Evolutionary conservation across 35 echinoderm and acorn worm species (phyloP).

Genomic region (Heliocidaris tuberculata): DNA sequence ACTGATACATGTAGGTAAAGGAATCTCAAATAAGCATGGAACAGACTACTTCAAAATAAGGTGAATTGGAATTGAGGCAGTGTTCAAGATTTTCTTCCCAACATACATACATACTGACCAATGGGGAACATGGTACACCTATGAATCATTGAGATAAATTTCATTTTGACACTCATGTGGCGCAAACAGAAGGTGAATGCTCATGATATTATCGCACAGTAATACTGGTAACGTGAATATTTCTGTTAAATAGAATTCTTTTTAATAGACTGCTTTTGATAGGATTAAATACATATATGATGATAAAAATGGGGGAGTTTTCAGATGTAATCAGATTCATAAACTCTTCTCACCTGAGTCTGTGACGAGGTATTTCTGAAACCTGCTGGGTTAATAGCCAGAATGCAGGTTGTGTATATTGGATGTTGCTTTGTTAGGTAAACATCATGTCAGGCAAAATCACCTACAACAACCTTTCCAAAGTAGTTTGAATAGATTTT

Average conservation of each 20-base stretch:
- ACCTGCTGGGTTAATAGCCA: no score
- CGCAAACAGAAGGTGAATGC: not conserved
- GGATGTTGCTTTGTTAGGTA: not conserved
- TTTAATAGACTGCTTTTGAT: not conserved
- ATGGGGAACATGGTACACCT: not conserved
- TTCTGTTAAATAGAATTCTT: not conserved
- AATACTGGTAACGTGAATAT: constrained; percentile 4
- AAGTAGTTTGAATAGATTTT: not conserved
- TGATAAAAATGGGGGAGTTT: not conserved
- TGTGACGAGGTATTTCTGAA: not conserved
- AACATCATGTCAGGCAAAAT: not conserved
- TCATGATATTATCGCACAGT: not conserved
- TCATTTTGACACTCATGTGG: not conserved
- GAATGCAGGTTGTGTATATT: not conserved
- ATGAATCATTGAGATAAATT: not conserved
- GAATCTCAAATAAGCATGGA: not conserved
- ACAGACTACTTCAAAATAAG: not conserved
- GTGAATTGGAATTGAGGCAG: not conserved
- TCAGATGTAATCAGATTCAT: not conserved
- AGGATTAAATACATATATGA: not conserved
- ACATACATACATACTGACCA: not conserved
- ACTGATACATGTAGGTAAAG: not conserved
- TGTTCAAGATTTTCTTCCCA: not conserved
- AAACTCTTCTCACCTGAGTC: not conserved
- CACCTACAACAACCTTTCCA: not conserved